Base-by-base conservation (phyloP, 2,797 vertebrate species). In the Acanthurus leucopareius region DNA sequence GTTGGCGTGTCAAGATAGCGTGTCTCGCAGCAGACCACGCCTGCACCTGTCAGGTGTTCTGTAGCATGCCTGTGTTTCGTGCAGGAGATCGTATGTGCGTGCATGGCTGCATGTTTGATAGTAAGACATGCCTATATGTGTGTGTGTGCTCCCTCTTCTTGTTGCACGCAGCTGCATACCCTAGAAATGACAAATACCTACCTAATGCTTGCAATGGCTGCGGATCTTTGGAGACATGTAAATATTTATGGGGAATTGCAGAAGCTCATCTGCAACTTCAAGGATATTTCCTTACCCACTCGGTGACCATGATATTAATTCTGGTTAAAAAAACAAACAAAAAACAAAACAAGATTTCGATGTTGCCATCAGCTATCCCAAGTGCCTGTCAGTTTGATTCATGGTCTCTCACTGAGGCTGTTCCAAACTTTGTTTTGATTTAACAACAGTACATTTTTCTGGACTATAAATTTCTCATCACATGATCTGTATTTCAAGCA, bases 1-100 rank as follows among this genome's bases (percentile, higher is more conserved):
- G 93, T 93, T 96, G 92, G 95, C 95, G 95, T 96, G 95, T 96
- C 92, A 96, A 95, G 95, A 90, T 94, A 92, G 92, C 93, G 93
- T 94, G 94, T 94, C 88, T 95, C 61, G 87, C 89, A 85, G 89
- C 61, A 88, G 88, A 92, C 94, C 94, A 95, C 95, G 92, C 95
- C 95, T 89, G 94, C 92, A 94, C 95, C 94, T 95, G 94, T 95
- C 95, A 96, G 95, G 94, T 95, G 94, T 90, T 94, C 73, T 66
- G 86, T 89, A 80, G 92, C 93, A 94, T 95, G 92, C 90, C 86
- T 92, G 68, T 52, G 80, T 94, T 95, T 90, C 87, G 93, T 95
- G 94, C 80, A 19, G 91, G 59, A 89, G 87, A 82, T 60, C 28
- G 15, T 79, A 71, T 83, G 86, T 87, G 77, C 59, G 84, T 90